These are phyloP conservation scores for Siderastrea siderea DNA, from an alignment of 92 coral and sea anemone species.

Conservation along the genomic window DNA sequence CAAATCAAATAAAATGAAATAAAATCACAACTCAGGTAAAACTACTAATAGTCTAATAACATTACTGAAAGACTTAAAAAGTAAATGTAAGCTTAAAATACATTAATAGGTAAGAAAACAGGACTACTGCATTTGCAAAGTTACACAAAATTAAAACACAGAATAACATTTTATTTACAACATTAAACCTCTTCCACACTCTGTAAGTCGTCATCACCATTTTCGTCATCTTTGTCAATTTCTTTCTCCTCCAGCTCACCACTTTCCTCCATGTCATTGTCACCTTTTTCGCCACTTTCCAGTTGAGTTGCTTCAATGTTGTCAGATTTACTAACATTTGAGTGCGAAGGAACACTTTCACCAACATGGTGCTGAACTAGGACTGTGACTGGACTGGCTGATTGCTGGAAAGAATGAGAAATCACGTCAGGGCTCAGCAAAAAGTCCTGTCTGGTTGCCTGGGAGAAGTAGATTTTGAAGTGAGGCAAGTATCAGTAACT, in stretches of 20 bases:
- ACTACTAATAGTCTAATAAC: no score
- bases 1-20: no score
- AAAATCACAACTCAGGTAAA: no score
- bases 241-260: conserved; percentile 22
- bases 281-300: conserved; percentile 14
- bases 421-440: background rate
- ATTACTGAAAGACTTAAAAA: no score
- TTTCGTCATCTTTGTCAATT: conserved; percentile 32
- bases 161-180: no score
- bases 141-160: background rate
- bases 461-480: background rate
- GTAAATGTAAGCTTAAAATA: no score
- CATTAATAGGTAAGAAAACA: no score
- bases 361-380: conserved; percentile 10
- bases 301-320: background rate
- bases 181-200: conserved; percentile 24
- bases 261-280: conserved; percentile 22
- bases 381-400: conserved; percentile 28
- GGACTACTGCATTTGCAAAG: background rate
- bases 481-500: no score
- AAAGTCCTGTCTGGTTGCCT: background rate
- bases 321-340: background rate
- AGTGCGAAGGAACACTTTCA: conserved; percentile 28
- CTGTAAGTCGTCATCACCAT: conserved; percentile 35
- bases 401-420: background rate